Evolutionary conservation across 2,797 vertebrate genomes (phyloP).

Genomic region (Hippocampus kuda): DNA sequence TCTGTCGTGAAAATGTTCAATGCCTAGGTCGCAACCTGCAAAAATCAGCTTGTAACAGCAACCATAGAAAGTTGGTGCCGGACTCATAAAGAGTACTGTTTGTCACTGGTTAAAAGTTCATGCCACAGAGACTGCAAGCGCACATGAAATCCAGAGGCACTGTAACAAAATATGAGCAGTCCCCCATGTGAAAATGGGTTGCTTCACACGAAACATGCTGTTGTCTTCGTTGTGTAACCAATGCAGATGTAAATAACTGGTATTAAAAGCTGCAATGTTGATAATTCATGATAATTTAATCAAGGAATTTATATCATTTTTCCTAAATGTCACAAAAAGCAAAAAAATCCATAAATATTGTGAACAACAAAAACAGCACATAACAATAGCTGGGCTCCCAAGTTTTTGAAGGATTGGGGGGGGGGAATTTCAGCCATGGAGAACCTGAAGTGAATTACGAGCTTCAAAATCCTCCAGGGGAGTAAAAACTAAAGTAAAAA

Average conservation of each 20-base stretch:
- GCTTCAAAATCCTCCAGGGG: slow-evolving; percentile 2
- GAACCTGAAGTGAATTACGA: background rate
- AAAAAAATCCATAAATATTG: background rate
- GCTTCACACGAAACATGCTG: no score
- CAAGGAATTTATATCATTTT: background rate
- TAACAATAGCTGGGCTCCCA: background rate
- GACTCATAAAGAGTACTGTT: no score
- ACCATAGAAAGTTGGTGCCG: no score
- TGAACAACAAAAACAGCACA: background rate
- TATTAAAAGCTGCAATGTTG: background rate
- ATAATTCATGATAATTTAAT: background rate
- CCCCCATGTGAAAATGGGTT: no score
- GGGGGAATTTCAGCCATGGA: background rate
- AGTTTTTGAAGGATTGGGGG: background rate
- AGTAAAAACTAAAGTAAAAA: slow-evolving; percentile 16
- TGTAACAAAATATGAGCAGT: no score
- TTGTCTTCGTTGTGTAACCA: no score
- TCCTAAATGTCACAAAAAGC: background rate
- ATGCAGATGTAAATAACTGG: background rate
- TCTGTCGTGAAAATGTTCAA: no score
- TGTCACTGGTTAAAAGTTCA: no score
- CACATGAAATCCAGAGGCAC: no score
- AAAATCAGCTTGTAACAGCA: no score
- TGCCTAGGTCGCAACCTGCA: no score
- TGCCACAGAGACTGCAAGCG: no score